Evolutionary conservation across 2,888 invertebrate species (phyloP).

Genomic region (Subacronicta megacephala): DNA sequence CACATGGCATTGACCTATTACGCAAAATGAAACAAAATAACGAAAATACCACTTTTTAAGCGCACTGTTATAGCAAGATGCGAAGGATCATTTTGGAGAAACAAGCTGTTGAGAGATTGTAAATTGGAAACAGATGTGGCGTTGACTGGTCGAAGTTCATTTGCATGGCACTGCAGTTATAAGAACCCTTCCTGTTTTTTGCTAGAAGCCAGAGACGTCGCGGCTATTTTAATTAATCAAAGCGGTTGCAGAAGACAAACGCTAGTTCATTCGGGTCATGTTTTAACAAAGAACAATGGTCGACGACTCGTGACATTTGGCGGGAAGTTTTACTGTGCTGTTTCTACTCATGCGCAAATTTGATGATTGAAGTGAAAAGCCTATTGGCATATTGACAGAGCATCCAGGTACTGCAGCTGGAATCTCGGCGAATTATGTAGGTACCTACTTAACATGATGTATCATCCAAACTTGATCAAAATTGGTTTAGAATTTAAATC

Average conservation of each 20-base stretch:
- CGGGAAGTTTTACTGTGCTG: slow-evolving; percentile 32
- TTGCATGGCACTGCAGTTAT: slow-evolving; percentile 60
- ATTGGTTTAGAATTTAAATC: no score
- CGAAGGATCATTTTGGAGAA: slow-evolving; percentile 41
- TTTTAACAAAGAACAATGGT: slow-evolving; percentile 46
- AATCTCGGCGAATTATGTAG: not conserved
- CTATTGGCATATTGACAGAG: no score
- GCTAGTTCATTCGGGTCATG: slow-evolving; percentile 33
- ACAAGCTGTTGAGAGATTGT: slow-evolving; percentile 26
- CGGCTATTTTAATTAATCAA: slow-evolving; percentile 33
- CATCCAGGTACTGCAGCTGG: not conserved
- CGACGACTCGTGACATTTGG: slow-evolving; percentile 42
- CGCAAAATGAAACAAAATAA: slow-evolving; percentile 60
- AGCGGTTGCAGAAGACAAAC: slow-evolving; percentile 25
- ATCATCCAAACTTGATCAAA: no score
- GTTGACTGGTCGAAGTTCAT: slow-evolving; percentile 56
- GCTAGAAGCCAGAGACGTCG: slow-evolving; percentile 32
- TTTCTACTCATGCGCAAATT: slow-evolving; percentile 26
- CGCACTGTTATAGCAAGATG: slow-evolving; percentile 38
- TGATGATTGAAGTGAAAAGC: slow-evolving; percentile 23
- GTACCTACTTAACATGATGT: no score
- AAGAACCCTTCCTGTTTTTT: slow-evolving; percentile 44
- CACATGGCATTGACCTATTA: slow-evolving; percentile 66
- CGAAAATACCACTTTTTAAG: slow-evolving; percentile 40
- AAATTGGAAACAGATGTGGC: slow-evolving; percentile 63